Conservation (phyloP, 1,140 invertebrate genomes). For the Listronotus oregonensis region DNA sequence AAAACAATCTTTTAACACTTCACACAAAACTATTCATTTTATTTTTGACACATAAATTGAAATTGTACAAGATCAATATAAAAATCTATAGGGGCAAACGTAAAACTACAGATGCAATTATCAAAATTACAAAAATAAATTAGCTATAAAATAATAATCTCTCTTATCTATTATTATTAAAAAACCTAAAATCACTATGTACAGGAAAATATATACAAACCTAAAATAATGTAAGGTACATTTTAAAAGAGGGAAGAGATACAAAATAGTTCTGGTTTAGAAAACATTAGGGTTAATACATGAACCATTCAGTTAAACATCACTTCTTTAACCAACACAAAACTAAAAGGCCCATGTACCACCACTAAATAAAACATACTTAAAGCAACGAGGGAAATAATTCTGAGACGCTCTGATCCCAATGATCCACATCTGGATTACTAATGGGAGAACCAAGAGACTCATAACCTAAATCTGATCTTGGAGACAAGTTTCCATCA, state of each 20-base stretch:
- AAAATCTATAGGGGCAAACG: too few species aligned
- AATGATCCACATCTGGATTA: constrained; percentile 44
- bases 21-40: too few species aligned
- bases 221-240: neutral
- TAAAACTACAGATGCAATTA: too few species aligned
- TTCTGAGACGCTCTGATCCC: constrained; percentile 52
- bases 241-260: too few species aligned
- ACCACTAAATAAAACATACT: constrained; percentile 78
- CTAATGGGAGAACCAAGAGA: constrained; percentile 51
- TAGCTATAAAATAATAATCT: neutral
- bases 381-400: constrained; percentile 53
- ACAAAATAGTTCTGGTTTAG: too few species aligned
- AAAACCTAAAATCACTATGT: neutral
- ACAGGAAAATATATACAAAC: neutral
- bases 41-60: too few species aligned
- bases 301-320: too few species aligned
- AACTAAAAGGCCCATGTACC: constrained; percentile 62
- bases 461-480: constrained; percentile 54
- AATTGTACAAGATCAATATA: too few species aligned
- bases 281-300: too few species aligned
- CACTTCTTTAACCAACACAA: neutral
- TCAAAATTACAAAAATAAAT: constrained; percentile 17
- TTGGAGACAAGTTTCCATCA: constrained; percentile 25
- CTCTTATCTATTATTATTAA: too few species aligned
- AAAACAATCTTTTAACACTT: too few species aligned